These are phyloP conservation scores for Dromiciops gliroides DNA, from an alignment of 2,113 vertebrate species.

Conservation along the genomic window DNA sequence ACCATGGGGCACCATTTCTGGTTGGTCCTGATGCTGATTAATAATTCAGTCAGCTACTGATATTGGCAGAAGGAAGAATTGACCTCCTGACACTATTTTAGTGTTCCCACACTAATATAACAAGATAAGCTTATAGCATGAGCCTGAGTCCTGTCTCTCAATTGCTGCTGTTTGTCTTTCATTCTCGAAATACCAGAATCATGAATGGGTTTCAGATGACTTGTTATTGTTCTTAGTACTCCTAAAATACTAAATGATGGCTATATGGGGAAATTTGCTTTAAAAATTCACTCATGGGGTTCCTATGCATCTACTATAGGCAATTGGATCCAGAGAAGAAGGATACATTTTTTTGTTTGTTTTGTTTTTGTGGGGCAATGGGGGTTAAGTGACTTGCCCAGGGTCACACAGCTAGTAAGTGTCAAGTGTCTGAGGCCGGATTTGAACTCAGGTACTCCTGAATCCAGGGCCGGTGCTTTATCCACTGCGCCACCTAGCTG, in stretches of 20 bases:
- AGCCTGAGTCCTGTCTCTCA: background rate
- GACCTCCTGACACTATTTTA: background rate
- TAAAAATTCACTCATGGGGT: background rate
- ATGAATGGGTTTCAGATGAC: slow-evolving; percentile 13
- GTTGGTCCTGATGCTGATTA: background rate
- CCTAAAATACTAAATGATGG: background rate
- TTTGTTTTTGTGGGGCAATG: too few species aligned
- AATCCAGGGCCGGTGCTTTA: too few species aligned
- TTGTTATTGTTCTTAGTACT: slow-evolving; percentile 7
- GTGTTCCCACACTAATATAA: background rate
- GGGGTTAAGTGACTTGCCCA: too few species aligned
- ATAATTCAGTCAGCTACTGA: background rate
- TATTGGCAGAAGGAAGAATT: background rate
- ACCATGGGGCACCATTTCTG: background rate
- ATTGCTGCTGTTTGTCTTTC: too few species aligned
- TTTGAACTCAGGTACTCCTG: too few species aligned
- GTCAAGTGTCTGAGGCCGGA: too few species aligned
- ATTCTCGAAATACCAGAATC: background rate
- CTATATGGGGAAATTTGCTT: background rate
- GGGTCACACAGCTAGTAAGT: too few species aligned
- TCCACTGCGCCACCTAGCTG: too few species aligned
- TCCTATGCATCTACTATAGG: background rate
- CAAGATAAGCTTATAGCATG: background rate
- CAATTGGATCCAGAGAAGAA: background rate
- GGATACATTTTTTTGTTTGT: too few species aligned